phyloP scores from a whole-genome alignment of 1,140 invertebrate genomes.

The Goniozus legneri region DNA sequence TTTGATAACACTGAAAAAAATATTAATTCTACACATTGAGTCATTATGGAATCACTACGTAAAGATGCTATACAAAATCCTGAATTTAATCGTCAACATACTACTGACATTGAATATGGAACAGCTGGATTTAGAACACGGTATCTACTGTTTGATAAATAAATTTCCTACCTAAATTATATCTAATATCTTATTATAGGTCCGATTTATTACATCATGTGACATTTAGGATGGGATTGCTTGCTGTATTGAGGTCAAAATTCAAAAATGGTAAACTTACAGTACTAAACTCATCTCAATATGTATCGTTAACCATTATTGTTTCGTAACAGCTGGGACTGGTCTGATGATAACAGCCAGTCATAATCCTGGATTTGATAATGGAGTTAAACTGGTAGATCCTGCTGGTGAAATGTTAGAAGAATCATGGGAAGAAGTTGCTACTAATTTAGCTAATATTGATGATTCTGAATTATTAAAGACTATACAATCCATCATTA shows the following conservation, averaged over 20 bases:
- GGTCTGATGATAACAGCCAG: slow-evolving; percentile 99
- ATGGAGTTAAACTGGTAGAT: slow-evolving; percentile 96
- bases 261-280: slow-evolving; percentile 67
- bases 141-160: slow-evolving; percentile 44
- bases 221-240: slow-evolving; percentile 86
- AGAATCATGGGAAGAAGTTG: slow-evolving; percentile 82
- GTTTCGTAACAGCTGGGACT: slow-evolving; percentile 57
- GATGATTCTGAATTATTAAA: slow-evolving; percentile 52
- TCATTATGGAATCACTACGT: no score
- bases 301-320: slow-evolving; percentile 4
- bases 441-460: slow-evolving; percentile 80
- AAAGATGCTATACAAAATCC: neutral
- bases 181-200: slow-evolving; percentile 56
- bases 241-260: slow-evolving; percentile 84
- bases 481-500: slow-evolving; percentile 56
- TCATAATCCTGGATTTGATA: slow-evolving; percentile 94
- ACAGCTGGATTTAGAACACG: slow-evolving; percentile 69
- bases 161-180: slow-evolving; percentile 3
- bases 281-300: no score
- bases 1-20: no score
- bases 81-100: slow-evolving; percentile 36
- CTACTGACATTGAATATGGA: slow-evolving; percentile 60
- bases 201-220: slow-evolving; percentile 80
- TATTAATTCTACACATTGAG: no score
- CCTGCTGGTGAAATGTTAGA: slow-evolving; percentile 95